Evolutionary conservation across 2,113 vertebrate species (phyloP).

Genomic region (Odontophorus gujanensis): DNA sequence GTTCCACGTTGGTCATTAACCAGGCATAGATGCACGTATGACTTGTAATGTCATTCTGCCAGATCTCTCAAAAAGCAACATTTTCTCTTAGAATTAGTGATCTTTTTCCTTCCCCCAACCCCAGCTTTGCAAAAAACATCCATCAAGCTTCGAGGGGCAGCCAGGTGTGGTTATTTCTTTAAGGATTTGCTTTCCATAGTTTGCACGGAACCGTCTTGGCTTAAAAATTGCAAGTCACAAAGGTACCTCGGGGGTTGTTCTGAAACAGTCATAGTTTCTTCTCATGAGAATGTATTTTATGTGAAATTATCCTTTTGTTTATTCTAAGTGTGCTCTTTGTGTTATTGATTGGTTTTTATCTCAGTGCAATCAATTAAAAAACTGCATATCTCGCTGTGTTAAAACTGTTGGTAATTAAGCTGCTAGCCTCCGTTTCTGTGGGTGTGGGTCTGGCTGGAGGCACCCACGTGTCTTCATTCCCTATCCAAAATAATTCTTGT

Average conservation of each 20-base stretch:
- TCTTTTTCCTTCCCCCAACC: background rate
- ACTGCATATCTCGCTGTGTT: background rate
- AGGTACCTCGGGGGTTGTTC: background rate
- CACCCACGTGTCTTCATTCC: background rate
- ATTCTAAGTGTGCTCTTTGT: background rate
- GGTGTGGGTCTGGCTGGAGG: background rate
- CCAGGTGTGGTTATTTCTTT: background rate
- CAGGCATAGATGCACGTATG: background rate
- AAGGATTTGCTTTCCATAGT: slow-evolving; percentile 15
- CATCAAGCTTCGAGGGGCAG: background rate
- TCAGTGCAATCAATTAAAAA: background rate
- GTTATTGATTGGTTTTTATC: slow-evolving; percentile 25
- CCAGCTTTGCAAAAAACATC: background rate
- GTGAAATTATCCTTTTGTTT: slow-evolving; percentile 18
- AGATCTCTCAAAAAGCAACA: background rate
- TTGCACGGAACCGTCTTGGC: slow-evolving; percentile 4
- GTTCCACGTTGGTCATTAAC: accelerated
- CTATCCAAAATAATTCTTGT: background rate
- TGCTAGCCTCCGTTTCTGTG: background rate
- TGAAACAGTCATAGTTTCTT: background rate
- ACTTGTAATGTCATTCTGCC: background rate
- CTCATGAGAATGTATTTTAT: slow-evolving; percentile 35
- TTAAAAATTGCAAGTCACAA: slow-evolving; percentile 36
- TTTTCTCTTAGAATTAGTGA: background rate
- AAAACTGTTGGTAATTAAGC: background rate